These are phyloP conservation scores for Horisme vitalbata DNA, from an alignment of 2,888 invertebrate species.

Conservation along the genomic window DNA sequence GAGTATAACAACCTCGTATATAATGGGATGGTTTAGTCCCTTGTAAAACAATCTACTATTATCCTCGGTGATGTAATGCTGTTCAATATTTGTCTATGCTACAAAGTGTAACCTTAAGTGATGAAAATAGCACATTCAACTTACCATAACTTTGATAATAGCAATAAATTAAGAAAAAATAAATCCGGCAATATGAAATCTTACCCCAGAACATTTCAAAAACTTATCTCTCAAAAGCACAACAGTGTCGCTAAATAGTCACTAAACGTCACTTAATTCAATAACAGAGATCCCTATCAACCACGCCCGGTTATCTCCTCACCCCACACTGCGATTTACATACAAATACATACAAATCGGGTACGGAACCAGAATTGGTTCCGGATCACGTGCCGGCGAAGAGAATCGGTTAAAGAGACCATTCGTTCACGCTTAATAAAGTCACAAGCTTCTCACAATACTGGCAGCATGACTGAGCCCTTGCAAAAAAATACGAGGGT, in stretches of 20 bases:
- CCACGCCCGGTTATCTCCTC: conserved; percentile 72
- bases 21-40: too few species aligned
- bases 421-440: conserved; percentile 80
- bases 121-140: conserved; percentile 2
- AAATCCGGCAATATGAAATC: conserved; percentile 20
- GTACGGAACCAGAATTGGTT: conserved; percentile 75
- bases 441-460: conserved; percentile 81
- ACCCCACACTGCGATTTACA: conserved; percentile 74
- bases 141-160: conserved; percentile 7
- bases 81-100: too few species aligned
- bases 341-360: conserved; percentile 77
- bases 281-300: conserved; percentile 73
- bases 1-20: too few species aligned
- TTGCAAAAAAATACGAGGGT: conserved; percentile 62
- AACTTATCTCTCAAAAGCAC: conserved; percentile 32
- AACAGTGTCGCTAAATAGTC: conserved; percentile 45
- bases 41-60: too few species aligned
- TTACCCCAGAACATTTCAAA: conserved; percentile 25
- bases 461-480: conserved; percentile 61
- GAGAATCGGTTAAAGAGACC: conserved; percentile 82
- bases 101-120: background rate
- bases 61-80: too few species aligned
- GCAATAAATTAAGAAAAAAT: conserved; percentile 10
- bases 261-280: conserved; percentile 75
- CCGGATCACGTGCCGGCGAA: conserved; percentile 84